Evolutionary conservation across 2,797 vertebrate genomes (phyloP).

Genomic region (Loriculus beryllinus): DNA sequence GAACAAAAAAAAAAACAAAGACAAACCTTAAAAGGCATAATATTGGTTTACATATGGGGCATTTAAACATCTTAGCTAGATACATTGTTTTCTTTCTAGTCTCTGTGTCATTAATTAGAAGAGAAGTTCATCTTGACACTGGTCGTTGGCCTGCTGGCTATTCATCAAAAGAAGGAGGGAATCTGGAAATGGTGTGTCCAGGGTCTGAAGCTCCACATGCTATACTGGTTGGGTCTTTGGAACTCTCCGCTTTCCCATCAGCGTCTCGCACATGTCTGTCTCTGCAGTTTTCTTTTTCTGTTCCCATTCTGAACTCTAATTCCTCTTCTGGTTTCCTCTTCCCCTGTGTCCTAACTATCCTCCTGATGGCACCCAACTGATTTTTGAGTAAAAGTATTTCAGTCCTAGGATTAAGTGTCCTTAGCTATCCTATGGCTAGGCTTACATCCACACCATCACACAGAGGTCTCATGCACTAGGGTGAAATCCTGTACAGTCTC

Average conservation of each 20-base stretch:
- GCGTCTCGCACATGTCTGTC: not conserved
- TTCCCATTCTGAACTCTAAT: not conserved
- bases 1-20: not conserved
- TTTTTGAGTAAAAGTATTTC: not conserved
- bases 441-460: rapidly evolving
- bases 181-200: not conserved
- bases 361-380: not conserved
- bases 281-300: not conserved
- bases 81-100: not conserved
- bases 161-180: not conserved
- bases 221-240: not conserved
- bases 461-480: not conserved
- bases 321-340: not conserved
- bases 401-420: not conserved
- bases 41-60: not conserved
- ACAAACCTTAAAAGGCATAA: not conserved
- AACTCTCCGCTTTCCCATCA: not conserved
- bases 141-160: not conserved
- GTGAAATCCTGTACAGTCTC: rapidly evolving
- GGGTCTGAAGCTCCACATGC: not conserved
- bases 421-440: not conserved
- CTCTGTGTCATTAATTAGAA: not conserved
- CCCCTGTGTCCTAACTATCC: not conserved
- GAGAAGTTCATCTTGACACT: not conserved
- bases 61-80: not conserved